These are phyloP conservation scores for Trichoplusia ni DNA, from an alignment of 1,140 invertebrate species.

Conservation along the genomic window DNA sequence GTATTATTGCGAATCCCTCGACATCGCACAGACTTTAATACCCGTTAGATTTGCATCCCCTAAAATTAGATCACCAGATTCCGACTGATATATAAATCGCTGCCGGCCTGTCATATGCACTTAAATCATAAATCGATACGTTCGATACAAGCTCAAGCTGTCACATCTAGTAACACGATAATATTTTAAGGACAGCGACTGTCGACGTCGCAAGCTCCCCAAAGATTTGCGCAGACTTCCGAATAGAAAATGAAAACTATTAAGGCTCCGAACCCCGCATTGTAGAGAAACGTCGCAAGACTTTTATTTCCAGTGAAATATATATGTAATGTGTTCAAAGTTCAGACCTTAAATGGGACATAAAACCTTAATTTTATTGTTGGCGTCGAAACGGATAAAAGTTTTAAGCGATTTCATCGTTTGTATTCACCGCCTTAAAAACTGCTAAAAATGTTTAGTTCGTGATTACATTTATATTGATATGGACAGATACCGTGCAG, in stretches of 20 bases:
- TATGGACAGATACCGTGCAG: neutral
- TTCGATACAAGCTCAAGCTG: conserved; percentile 31
- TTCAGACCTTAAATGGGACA: conserved; percentile 23
- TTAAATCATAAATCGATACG: conserved; percentile 38
- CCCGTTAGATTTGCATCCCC: conserved; percentile 2
- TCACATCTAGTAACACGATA: conserved; percentile 39
- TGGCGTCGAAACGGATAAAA: conserved; percentile 2
- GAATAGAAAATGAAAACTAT: conserved; percentile 45
- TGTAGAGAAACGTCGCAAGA: neutral
- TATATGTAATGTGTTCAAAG: conserved; percentile 34
- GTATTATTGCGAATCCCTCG: no score
- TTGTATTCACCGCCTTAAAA: conserved; percentile 10
- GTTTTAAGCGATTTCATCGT: conserved; percentile 19
- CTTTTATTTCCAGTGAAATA: conserved; percentile 34
- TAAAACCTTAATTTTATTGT: conserved; percentile 25
- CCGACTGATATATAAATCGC: conserved; percentile 17
- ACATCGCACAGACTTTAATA: conserved; percentile 3
- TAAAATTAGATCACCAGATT: no score
- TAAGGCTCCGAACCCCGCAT: conserved; percentile 19
- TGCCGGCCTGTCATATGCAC: conserved; percentile 28
- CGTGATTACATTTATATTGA: conserved; percentile 3
- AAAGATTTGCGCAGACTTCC: conserved; percentile 39
- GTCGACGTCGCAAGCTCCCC: conserved; percentile 25
- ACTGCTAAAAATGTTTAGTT: conserved; percentile 16
- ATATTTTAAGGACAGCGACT: conserved; percentile 35